These are phyloP conservation scores for Jordanella pulchra DNA, from an alignment of 2,797 vertebrate species.

Conservation along the genomic window DNA sequence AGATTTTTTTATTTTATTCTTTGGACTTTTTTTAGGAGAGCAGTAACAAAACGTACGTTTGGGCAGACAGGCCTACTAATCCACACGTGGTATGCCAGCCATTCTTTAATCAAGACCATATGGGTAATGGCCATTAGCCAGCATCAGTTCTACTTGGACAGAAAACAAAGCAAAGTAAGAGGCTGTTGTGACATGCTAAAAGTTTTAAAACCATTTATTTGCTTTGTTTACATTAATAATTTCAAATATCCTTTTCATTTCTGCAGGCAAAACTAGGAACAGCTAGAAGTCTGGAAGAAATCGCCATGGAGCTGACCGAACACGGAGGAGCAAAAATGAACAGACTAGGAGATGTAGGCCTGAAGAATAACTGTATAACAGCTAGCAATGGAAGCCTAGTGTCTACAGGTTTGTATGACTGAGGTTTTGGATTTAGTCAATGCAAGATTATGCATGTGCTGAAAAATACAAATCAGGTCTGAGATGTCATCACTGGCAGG, in stretches of 20 bases:
- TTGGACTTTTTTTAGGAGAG: conserved; percentile 80
- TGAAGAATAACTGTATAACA: conserved; percentile 93
- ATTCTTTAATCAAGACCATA: conserved; percentile 97
- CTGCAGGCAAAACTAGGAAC: conserved; percentile 90
- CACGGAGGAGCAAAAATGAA: conserved; percentile 86
- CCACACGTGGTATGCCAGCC: conserved; percentile 97
- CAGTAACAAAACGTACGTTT: conserved; percentile 96
- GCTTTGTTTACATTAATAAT: not conserved
- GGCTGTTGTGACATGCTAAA: not conserved
- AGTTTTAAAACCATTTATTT: not conserved
- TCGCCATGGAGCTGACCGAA: conserved; percentile 93
- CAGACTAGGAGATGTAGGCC: conserved; percentile 82
- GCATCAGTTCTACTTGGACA: conserved; percentile 98
- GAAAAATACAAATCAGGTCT: not conserved
- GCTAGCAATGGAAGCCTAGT: conserved; percentile 96
- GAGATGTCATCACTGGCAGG: not conserved
- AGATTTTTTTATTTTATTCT: not conserved
- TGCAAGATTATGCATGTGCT: conserved; percentile 1
- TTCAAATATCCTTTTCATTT: not conserved
- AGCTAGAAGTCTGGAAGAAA: conserved; percentile 90
- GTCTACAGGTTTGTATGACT: conserved; percentile 86
- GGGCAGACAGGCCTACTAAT: conserved; percentile 97
- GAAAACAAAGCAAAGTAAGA: conserved; percentile 98
- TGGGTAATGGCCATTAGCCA: conserved; percentile 99
- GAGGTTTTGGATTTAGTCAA: not conserved